Evolutionary conservation across 2,113 vertebrate genomes (phyloP).

Genomic region (Echinops telfairi): DNA sequence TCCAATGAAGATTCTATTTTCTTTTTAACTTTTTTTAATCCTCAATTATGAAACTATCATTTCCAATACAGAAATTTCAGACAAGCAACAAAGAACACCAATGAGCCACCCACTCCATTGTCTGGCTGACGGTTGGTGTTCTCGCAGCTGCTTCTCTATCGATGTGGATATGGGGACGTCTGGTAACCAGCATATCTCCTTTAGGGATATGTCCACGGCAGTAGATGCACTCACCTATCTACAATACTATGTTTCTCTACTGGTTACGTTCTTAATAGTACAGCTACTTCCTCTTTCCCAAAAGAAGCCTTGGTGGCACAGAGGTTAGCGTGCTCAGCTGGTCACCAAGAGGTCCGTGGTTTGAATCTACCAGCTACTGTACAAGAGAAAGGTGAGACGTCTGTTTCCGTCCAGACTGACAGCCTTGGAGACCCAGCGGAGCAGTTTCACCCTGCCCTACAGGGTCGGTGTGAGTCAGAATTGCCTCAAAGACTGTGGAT

Average conservation of each 20-base stretch:
- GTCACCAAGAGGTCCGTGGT: neutral
- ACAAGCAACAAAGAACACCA: conserved; percentile 54
- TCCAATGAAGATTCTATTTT: conserved; percentile 43
- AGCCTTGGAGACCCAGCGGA: neutral
- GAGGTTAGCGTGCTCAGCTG: neutral
- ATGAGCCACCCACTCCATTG: conserved; percentile 50
- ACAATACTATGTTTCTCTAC: neutral
- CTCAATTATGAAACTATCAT: conserved; percentile 57
- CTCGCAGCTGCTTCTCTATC: conserved; percentile 39
- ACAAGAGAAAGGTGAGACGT: neutral
- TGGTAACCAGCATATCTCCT: conserved; percentile 33
- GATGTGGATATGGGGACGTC: neutral
- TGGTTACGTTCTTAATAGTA: conserved; percentile 28
- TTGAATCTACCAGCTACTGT: neutral
- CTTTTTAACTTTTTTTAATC: conserved; percentile 54
- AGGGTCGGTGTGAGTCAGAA: no score
- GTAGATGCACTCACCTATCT: neutral
- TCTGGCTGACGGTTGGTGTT: conserved; percentile 61
- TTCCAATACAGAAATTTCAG: conserved; percentile 60
- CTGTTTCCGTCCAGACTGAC: neutral
- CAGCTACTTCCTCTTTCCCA: conserved; percentile 23
- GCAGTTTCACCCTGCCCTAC: neutral
- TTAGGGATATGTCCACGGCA: conserved; percentile 23
- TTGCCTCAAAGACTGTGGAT: neutral
- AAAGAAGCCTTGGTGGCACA: neutral